These are phyloP conservation scores for Leucoraja ocellata DNA, from an alignment of 2,797 vertebrate species.

Conservation along the genomic window DNA sequence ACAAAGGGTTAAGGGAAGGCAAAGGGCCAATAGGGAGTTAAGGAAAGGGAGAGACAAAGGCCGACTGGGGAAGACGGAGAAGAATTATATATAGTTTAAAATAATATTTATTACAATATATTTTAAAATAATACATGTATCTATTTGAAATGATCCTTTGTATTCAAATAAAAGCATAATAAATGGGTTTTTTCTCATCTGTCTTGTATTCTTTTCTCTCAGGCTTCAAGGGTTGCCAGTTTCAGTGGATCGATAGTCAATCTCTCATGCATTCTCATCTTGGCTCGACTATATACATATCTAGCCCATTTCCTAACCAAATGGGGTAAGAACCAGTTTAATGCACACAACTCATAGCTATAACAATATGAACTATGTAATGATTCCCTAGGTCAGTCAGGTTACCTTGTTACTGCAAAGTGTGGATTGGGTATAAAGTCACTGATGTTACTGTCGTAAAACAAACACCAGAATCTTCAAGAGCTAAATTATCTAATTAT, in stretches of 20 bases:
- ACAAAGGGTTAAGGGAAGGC: too few species aligned
- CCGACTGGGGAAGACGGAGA: too few species aligned
- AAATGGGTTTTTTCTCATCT: background rate
- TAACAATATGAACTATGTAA: background rate
- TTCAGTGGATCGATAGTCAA: slow-evolving; percentile 65
- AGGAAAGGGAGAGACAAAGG: too few species aligned
- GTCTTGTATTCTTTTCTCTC: background rate
- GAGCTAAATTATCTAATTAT: too few species aligned
- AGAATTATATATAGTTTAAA: background rate
- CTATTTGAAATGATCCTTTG: background rate
- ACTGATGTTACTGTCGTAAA: too few species aligned
- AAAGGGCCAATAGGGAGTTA: too few species aligned
- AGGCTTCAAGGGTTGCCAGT: slow-evolving; percentile 67
- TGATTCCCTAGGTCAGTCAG: background rate
- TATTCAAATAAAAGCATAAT: too few species aligned
- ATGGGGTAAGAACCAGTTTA: slow-evolving; percentile 60
- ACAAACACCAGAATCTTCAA: too few species aligned
- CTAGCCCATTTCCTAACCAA: slow-evolving; percentile 66
- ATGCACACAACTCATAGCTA: background rate
- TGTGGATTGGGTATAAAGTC: too few species aligned
- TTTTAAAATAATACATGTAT: background rate
- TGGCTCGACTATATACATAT: slow-evolving; percentile 61
- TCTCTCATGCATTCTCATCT: slow-evolving; percentile 64
- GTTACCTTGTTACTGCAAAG: background rate
- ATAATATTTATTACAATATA: background rate